A percentile compares a stretch with the other conserved stretches of the same genome.
Conservation (phyloP, 2,888 invertebrate genomes). For the Priocnemis perturbator region DNA sequence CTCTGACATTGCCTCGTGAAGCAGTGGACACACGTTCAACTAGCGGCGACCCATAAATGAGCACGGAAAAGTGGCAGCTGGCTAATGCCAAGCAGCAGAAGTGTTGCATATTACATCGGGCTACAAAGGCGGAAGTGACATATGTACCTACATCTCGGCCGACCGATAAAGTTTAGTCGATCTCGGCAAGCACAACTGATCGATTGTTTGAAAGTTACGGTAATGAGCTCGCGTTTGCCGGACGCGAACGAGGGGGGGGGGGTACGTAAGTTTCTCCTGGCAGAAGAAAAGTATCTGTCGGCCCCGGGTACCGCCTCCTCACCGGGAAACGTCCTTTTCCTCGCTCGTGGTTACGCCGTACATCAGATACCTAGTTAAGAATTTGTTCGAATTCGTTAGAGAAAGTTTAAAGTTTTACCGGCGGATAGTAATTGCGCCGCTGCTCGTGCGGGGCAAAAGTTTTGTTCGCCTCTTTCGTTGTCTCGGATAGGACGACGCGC, state of each 20-base stretch:
- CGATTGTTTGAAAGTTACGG: background rate
- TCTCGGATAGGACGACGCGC: background rate
- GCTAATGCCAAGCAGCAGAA: no score
- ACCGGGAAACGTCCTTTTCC: constrained; percentile 31
- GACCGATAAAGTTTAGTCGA: no score
- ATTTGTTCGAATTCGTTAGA: constrained; percentile 64
- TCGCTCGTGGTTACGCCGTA: constrained; percentile 36
- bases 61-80: no score
- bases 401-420: constrained; percentile 57
- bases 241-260: constrained; percentile 2
- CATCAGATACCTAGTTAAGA: constrained; percentile 53
- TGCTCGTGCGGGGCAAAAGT: constrained; percentile 13
- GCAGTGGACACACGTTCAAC: no score
- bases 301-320: background rate
- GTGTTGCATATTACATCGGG: no score
- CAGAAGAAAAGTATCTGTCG: constrained; percentile 6
- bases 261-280: constrained; percentile 6
- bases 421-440: constrained; percentile 54
- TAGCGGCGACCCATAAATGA: no score
- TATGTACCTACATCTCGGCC: no score
- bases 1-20: no score
- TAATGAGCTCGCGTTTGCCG: constrained; percentile 9
- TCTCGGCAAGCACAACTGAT: background rate
- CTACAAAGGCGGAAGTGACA: no score
- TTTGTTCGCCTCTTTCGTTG: constrained; percentile 18